Conservation (phyloP, 30 jellyfish, hydroid and myxozoan species). For the Turritopsis rubra region DNA sequence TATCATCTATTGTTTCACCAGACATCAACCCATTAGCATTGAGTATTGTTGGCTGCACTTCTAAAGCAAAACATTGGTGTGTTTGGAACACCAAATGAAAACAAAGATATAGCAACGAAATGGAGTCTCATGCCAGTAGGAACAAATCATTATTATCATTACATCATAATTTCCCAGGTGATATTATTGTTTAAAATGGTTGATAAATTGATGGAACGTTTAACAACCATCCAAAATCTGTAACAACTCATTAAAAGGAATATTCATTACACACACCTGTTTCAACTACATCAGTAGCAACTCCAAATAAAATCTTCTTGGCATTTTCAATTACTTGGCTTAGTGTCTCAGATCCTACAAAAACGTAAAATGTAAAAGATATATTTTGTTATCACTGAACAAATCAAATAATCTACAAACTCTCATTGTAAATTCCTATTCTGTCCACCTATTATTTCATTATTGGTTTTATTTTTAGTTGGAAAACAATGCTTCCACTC, state of each 20-base stretch:
- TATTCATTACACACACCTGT: slow-evolving; percentile 69
- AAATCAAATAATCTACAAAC: too few relatives aligned
- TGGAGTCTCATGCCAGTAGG: not conserved
- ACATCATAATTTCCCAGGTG: too few relatives aligned
- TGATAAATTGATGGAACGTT: too few relatives aligned
- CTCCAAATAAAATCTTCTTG: slow-evolving; percentile 33
- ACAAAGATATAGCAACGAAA: not conserved
- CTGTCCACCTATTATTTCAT: too few relatives aligned
- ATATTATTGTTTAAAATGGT: too few relatives aligned
- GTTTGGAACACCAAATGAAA: slow-evolving; percentile 8
- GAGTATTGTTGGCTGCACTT: slow-evolving; percentile 84
- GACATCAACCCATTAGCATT: slow-evolving; percentile 57
- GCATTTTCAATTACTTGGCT: not conserved
- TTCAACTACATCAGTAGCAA: slow-evolving; percentile 58
- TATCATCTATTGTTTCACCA: slow-evolving; percentile 6
- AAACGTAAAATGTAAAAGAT: too few relatives aligned
- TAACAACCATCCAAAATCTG: too few relatives aligned
- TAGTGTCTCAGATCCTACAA: slow-evolving; percentile 9
- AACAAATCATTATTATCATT: too few relatives aligned
- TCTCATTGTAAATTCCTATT: too few relatives aligned
- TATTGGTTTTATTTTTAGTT: too few relatives aligned
- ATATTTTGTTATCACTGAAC: not conserved
- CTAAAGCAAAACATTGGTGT: slow-evolving; percentile 44
- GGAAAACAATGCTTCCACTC: too few relatives aligned
- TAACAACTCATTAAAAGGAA: too few relatives aligned